A percentile compares a stretch with the other conserved stretches of the same genome.
Conservation (phyloP, 2,888 invertebrate genomes). For the Calameuta idolon region DNA sequence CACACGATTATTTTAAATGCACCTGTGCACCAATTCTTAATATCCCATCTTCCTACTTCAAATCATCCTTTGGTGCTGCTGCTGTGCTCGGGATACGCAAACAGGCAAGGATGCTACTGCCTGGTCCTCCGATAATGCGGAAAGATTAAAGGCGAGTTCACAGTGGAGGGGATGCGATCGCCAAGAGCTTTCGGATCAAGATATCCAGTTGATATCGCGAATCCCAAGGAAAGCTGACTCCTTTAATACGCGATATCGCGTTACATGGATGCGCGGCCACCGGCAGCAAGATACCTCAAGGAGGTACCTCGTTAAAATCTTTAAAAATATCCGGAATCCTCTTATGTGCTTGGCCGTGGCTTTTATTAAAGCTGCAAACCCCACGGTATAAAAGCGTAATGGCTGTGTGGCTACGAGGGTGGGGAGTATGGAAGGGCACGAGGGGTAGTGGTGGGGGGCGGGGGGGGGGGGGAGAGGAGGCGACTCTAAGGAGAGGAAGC, state of each 20-base stretch:
- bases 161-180: neutral
- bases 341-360: constrained; percentile 37
- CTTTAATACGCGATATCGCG: constrained; percentile 21
- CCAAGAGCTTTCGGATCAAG: neutral
- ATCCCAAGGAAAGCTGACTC: neutral
- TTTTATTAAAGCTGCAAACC: constrained; percentile 44
- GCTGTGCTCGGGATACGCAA: neutral
- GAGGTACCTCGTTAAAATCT: constrained; percentile 42
- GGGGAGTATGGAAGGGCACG: constrained; percentile 6
- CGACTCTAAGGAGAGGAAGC: constrained; percentile 1
- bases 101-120: neutral
- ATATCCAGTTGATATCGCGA: neutral
- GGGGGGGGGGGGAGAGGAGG: constrained; percentile 9
- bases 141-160: neutral
- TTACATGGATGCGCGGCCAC: constrained; percentile 30
- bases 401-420: constrained; percentile 23
- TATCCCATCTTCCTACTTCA: too few species aligned
- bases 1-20: too few species aligned
- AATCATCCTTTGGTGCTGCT: too few species aligned
- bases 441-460: neutral
- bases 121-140: neutral
- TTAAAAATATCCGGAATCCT: constrained; percentile 47
- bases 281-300: constrained; percentile 25
- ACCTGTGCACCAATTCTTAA: neutral
- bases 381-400: constrained; percentile 42